Conservation (phyloP, 2,113 vertebrate species). For the Neodon shergylaensis region DNA sequence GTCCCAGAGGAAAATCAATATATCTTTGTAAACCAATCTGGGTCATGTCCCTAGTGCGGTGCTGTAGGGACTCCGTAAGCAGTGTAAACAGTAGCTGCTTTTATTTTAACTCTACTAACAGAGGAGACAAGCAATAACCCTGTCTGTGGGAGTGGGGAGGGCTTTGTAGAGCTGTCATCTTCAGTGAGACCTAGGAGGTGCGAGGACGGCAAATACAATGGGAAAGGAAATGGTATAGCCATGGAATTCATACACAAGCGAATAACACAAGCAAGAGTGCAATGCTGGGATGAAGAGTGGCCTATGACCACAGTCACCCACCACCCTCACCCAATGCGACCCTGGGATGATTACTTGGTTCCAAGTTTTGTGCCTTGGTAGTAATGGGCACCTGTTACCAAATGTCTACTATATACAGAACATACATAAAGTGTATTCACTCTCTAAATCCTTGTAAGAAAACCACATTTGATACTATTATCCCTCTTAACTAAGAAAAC, state of each 20-base stretch:
- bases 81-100: neutral
- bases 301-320: neutral
- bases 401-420: neutral
- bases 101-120: neutral
- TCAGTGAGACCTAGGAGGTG: neutral
- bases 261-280: neutral
- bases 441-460: neutral
- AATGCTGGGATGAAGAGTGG: too few relatives aligned
- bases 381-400: neutral
- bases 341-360: neutral
- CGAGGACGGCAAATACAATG: accelerated
- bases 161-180: neutral
- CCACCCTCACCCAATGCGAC: neutral
- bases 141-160: neutral
- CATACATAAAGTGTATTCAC: too few relatives aligned
- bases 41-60: neutral
- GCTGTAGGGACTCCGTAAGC: neutral
- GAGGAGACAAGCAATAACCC: neutral
- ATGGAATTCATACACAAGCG: too few relatives aligned
- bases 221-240: neutral
- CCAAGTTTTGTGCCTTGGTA: neutral
- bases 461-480: neutral
- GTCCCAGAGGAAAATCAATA: too few relatives aligned
- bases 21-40: neutral
- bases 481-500: neutral